A percentile compares a stretch with the other conserved stretches of the same genome.
Conservation (phyloP, 64 coral and sea anemone species). For the Catalaphyllia jardinei region DNA sequence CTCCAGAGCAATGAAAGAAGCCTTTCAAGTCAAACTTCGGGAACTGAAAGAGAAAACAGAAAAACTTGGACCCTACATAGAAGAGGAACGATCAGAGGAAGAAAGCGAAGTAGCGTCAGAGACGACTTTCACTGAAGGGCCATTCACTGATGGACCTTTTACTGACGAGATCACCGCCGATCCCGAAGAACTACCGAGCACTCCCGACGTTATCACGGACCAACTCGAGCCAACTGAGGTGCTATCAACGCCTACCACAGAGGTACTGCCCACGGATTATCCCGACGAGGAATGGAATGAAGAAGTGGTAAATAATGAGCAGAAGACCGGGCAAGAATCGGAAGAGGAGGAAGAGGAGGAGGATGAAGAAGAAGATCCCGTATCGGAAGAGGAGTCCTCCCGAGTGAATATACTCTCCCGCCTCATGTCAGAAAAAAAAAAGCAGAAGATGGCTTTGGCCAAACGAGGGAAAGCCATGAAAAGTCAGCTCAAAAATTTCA, state of each 20-base stretch:
- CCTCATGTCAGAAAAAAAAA: neutral
- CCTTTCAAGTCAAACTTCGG: neutral
- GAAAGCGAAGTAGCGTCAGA: too few relatives aligned
- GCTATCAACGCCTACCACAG: neutral
- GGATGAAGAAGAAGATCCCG: neutral
- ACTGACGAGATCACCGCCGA: too few relatives aligned
- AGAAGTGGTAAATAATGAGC: too few relatives aligned
- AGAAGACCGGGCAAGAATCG: too few relatives aligned
- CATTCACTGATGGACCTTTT: too few relatives aligned
- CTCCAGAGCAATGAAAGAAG: neutral
- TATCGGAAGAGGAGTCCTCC: neutral
- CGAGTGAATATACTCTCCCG: neutral
- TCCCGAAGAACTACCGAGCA: too few relatives aligned
- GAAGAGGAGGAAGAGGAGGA: neutral
- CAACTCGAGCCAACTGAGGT: neutral
- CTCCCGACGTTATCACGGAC: neutral
- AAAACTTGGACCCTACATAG: too few relatives aligned
- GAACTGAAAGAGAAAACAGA: neutral
- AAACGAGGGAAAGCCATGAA: neutral
- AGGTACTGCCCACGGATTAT: neutral
- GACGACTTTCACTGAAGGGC: too few relatives aligned
- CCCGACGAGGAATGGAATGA: neutral
- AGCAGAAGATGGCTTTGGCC: neutral
- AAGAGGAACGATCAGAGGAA: too few relatives aligned
- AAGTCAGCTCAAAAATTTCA: too few relatives aligned